Evolutionary conservation across 2,888 invertebrate species (phyloP).

Genomic region (Steinernema carpocapsae): DNA sequence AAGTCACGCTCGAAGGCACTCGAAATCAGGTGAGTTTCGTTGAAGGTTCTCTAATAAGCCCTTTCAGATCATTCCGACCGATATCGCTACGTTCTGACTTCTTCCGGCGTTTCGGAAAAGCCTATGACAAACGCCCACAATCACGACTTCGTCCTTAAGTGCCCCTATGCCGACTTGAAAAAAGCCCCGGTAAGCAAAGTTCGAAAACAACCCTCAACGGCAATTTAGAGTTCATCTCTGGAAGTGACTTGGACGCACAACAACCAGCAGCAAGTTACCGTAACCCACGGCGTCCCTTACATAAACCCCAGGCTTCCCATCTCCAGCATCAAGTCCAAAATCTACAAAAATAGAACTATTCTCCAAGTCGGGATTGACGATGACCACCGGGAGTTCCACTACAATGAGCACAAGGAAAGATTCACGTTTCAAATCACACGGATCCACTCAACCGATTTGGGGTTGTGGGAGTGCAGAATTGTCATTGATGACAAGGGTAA

Average conservation of each 20-base stretch:
- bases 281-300: conserved; percentile 20
- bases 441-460: background rate
- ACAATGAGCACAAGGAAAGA: background rate
- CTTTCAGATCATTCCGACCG: background rate
- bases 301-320: background rate
- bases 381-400: conserved; percentile 13
- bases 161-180: background rate
- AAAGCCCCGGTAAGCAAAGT: background rate
- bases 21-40: background rate
- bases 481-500: background rate
- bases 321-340: conserved; percentile 2
- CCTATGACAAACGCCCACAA: background rate
- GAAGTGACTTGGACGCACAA: conserved; percentile 15
- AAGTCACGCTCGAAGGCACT: conserved; percentile 9
- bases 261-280: conserved; percentile 17
- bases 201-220: background rate
- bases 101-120: background rate
- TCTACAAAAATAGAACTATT: background rate
- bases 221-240: background rate
- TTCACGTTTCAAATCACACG: background rate
- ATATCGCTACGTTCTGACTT: background rate
- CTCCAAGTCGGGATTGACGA: background rate
- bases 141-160: background rate
- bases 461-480: conserved; percentile 10
- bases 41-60: too few species aligned